Evolutionary conservation across 2,888 invertebrate species (phyloP), one percentile per base, ranked within the genome.

Genomic region (Thymelicus lineola): DNA sequence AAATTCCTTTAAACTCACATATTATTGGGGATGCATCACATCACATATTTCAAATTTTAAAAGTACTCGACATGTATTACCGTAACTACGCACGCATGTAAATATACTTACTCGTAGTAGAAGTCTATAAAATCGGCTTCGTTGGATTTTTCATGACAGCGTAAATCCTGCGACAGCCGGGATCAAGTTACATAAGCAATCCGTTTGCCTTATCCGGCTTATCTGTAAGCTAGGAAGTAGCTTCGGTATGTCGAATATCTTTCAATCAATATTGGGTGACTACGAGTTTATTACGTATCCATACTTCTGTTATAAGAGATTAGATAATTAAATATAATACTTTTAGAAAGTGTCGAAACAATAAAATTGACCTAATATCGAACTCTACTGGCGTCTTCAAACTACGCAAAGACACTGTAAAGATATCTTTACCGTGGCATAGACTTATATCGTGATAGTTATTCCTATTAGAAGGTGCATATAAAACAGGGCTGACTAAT

Each of bases 401-500:
- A 20, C 28, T 28, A 5, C 28, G 3, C 5, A 28, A 5, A 28
- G 28, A 28, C 28, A 28, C 5, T 3, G 28, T 28, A 3, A 28
- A 28, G 28, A 20, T 28, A 28, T 28, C 28, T 2, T 28, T 28
- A 28, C 28, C 3, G 28, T 28, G 28, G 28, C 28, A 28, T 28
- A 28, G 28, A 28, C 28, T 28, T 28, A 3, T 28, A 28, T 28
- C 1, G 1, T 28, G 28, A 28, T 28, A 28, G 28, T 3, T 28
- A 28, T 28, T 28, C 28, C 28, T 28, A 28, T 28, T 10, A 45
- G 60, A 28, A 61, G 12, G 12, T 9, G 57, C 63, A 67, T 72
- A 59, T 55, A 72, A 67, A 66, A 62, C 57, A 57, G 48, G 20
- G 38, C 36, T 50, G 53, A 59, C 59, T 38, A 42, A 60, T 61